A percentile compares a stretch with the other conserved stretches of the same genome.
These are phyloP conservation scores for Dermolepida albohirtum DNA, from an alignment of 2,888 invertebrate genomes.

Conservation along the genomic window DNA sequence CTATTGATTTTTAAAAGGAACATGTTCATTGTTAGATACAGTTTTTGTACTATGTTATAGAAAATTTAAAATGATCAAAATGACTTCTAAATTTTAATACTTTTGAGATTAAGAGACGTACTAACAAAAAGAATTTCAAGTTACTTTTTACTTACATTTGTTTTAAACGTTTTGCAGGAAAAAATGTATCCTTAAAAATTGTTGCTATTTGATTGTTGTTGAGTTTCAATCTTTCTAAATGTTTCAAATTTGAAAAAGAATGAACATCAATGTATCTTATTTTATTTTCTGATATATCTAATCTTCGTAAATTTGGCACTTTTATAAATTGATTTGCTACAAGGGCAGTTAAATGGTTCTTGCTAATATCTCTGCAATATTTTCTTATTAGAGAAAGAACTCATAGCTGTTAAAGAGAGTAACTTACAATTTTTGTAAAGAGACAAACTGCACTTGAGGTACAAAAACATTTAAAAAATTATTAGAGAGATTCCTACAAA, in stretches of 20 bases:
- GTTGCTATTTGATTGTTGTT: slow-evolving; percentile 79
- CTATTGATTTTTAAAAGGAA: too few relatives aligned
- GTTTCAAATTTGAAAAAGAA: slow-evolving; percentile 76
- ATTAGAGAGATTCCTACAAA: slow-evolving; percentile 74
- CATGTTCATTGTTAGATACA: too few relatives aligned
- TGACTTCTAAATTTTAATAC: too few relatives aligned
- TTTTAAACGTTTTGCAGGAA: slow-evolving; percentile 74
- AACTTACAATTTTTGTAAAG: slow-evolving; percentile 79
- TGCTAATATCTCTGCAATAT: slow-evolving; percentile 79
- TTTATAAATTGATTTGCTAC: slow-evolving; percentile 81
- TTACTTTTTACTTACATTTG: slow-evolving; percentile 74
- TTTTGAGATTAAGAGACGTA: too few relatives aligned
- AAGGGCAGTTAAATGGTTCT: slow-evolving; percentile 80
- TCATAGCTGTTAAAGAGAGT: slow-evolving; percentile 30
- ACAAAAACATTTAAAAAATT: slow-evolving; percentile 72
- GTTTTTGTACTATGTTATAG: too few relatives aligned
- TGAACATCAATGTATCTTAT: slow-evolving; percentile 76
- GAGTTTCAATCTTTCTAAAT: slow-evolving; percentile 77
- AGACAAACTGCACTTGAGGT: slow-evolving; percentile 73
- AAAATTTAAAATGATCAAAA: too few relatives aligned
- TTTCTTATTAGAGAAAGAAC: slow-evolving; percentile 1
- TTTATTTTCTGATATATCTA: slow-evolving; percentile 78
- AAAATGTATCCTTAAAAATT: slow-evolving; percentile 79
- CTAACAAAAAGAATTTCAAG: too few relatives aligned
- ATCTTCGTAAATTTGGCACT: slow-evolving; percentile 75